phyloP scores from a whole-genome alignment of 2,888 invertebrate genomes.

The Saturnia japonica region DNA sequence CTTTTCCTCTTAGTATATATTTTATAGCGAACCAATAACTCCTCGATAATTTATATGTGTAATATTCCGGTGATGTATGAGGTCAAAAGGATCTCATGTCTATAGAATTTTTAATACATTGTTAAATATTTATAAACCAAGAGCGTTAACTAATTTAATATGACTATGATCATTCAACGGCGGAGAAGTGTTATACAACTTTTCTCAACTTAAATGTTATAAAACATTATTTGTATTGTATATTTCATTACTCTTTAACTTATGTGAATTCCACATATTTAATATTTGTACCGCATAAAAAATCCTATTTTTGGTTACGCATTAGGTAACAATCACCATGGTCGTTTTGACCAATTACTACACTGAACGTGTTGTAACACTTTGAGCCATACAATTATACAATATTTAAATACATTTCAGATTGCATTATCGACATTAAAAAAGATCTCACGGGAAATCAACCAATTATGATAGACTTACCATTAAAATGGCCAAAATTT shows the following conservation, averaged over 20 bases:
- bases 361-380: too few relatives aligned
- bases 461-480: conserved; percentile 41
- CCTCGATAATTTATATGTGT: not conserved
- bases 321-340: not conserved
- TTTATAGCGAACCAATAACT: too few relatives aligned
- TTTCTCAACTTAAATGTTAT: too few relatives aligned
- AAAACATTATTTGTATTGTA: too few relatives aligned
- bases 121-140: not conserved
- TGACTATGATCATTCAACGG: not conserved
- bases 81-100: not conserved
- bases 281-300: not conserved
- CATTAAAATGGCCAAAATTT: conserved; percentile 31
- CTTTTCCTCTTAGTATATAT: too few relatives aligned
- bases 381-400: not conserved
- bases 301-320: not conserved
- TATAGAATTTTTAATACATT: not conserved
- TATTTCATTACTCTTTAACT: too few relatives aligned
- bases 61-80: not conserved
- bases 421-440: conserved; percentile 46
- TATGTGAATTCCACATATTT: too few relatives aligned
- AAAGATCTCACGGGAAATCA: conserved; percentile 37
- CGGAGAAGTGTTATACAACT: too few relatives aligned
- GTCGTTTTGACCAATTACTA: not conserved
- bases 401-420: conserved; percentile 40
- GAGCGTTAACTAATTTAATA: not conserved